phyloP scores from a whole-genome alignment of 2,797 vertebrate species.

The Sebastes kiyomatsui region DNA sequence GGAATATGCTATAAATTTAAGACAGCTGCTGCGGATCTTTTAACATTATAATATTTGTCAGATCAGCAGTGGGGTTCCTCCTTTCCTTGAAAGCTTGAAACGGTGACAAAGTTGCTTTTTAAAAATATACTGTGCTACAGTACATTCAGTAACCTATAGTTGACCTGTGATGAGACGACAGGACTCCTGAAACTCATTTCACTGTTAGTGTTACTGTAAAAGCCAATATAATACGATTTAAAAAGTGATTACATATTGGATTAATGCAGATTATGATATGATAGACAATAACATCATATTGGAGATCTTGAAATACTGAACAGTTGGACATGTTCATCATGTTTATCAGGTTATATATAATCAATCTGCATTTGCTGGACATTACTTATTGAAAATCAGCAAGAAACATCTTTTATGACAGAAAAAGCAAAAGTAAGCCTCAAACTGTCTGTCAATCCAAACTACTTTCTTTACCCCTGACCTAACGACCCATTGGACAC shows the following conservation, averaged over 20 bases:
- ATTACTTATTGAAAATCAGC: not conserved
- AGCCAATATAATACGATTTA: not conserved
- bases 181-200: not conserved
- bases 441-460: not conserved
- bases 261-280: not conserved
- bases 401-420: not conserved
- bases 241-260: not conserved
- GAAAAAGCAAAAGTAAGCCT: not conserved
- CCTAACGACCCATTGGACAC: not conserved
- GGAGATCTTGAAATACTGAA: not conserved
- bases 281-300: not conserved
- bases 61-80: constrained; percentile 39
- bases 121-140: not conserved
- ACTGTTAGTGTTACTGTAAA: not conserved
- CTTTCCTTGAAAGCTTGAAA: constrained; percentile 30
- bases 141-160: not conserved
- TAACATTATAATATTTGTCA: constrained; percentile 66
- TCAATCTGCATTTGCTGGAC: not conserved
- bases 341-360: not conserved
- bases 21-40: constrained; percentile 73
- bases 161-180: not conserved
- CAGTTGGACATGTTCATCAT: not conserved
- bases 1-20: constrained; percentile 53
- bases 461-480: not conserved
- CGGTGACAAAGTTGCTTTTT: constrained; percentile 9